Evolutionary conservation across 1,140 invertebrate species (phyloP).

Genomic region (Eueides isabella): DNA sequence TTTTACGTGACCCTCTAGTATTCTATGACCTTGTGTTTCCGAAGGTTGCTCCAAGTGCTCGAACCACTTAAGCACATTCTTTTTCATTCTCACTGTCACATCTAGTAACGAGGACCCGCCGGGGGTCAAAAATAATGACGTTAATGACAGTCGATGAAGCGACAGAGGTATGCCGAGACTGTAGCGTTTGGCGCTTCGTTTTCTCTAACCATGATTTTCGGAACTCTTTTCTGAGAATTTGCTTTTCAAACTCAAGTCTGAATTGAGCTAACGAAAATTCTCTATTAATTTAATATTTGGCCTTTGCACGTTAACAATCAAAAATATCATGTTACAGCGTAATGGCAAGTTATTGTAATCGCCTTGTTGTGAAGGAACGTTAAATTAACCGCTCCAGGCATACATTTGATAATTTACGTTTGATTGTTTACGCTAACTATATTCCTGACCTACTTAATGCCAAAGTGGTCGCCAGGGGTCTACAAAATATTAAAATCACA

Average conservation of each 20-base stretch:
- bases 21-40: too few species aligned
- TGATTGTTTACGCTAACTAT: conserved; percentile 36
- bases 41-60: too few species aligned
- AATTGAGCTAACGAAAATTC: background rate
- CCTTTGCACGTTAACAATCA: conserved; percentile 39
- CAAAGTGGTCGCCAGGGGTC: background rate
- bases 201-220: too few species aligned
- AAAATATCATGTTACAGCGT: conserved; percentile 31
- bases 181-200: too few species aligned
- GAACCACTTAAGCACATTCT: too few species aligned
- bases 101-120: too few species aligned
- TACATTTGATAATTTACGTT: conserved; percentile 30
- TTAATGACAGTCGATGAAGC: too few species aligned
- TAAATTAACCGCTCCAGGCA: conserved; percentile 44
- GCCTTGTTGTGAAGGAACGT: conserved; percentile 37
- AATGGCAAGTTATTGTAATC: conserved; percentile 35
- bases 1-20: too few species aligned
- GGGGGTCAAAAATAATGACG: too few species aligned
- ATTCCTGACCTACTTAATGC: conserved; percentile 8
- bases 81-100: too few species aligned
- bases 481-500: conserved; percentile 4
- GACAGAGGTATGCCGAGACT: too few species aligned
- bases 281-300: conserved; percentile 23
- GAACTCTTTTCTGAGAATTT: too few species aligned
- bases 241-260: background rate